A percentile compares a stretch with the other conserved stretches of the same genome.
These are phyloP conservation scores for Characodon lateralis DNA, from an alignment of 2,797 vertebrate genomes.

Conservation along the genomic window DNA sequence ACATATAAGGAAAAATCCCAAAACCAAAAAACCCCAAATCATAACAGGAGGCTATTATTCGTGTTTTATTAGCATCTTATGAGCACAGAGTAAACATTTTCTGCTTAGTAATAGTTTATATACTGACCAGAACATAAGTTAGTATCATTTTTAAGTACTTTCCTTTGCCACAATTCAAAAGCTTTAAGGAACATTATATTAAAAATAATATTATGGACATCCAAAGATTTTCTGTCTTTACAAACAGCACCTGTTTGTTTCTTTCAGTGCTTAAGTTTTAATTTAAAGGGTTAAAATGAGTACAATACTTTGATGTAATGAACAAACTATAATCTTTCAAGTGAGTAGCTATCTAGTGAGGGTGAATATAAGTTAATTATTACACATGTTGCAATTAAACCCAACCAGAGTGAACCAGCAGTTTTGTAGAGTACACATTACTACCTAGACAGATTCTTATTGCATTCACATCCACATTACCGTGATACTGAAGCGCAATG, in stretches of 20 bases:
- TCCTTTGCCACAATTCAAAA: background rate
- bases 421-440: background rate
- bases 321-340: background rate
- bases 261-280: background rate
- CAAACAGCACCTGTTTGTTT: background rate
- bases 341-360: background rate
- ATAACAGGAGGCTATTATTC: no score
- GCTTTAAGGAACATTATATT: background rate
- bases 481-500: conserved; percentile 18
- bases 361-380: conserved; percentile 36
- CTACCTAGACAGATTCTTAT: background rate
- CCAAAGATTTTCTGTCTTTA: background rate
- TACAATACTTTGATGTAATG: conserved; percentile 27
- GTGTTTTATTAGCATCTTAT: background rate
- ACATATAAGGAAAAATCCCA: no score
- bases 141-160: background rate
- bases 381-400: conserved; percentile 16
- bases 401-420: background rate
- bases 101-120: background rate
- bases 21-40: no score
- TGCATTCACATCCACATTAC: background rate
- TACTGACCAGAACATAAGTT: background rate
- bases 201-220: background rate
- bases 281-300: background rate
- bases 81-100: background rate